Evolutionary conservation across 1,140 invertebrate genomes (phyloP).

Genomic region (Papilio glaucus): DNA sequence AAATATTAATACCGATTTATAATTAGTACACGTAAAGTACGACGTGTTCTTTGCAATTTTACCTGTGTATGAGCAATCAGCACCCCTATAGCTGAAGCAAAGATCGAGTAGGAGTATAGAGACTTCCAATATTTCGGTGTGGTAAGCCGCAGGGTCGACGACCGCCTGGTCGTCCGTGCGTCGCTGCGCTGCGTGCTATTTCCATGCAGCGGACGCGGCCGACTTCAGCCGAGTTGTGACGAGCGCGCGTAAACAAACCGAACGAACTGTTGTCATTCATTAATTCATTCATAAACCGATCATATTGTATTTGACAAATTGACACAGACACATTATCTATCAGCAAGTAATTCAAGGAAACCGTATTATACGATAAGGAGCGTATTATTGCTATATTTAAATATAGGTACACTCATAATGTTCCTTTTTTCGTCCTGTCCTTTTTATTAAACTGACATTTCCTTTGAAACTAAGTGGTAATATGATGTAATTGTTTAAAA

Average conservation of each 20-base stretch:
- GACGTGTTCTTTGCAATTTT: not conserved
- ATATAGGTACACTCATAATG: not conserved
- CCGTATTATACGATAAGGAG: slow-evolving; percentile 15
- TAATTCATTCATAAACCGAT: slow-evolving; percentile 79
- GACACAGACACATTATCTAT: slow-evolving; percentile 62
- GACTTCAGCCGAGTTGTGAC: slow-evolving; percentile 63
- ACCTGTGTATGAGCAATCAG: not conserved
- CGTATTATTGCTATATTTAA: not conserved
- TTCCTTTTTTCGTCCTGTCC: not conserved
- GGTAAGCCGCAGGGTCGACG: slow-evolving; percentile 73
- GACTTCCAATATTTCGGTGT: slow-evolving; percentile 76
- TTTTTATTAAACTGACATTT: not conserved
- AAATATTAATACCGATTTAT: slow-evolving; percentile 4
- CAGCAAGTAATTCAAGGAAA: slow-evolving; percentile 43
- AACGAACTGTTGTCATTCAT: slow-evolving; percentile 80
- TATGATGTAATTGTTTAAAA: too few relatives aligned
- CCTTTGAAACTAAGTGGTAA: too few relatives aligned
- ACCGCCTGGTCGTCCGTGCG: slow-evolving; percentile 70
- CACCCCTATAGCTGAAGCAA: slow-evolving; percentile 36
- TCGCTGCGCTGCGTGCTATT: slow-evolving; percentile 63
- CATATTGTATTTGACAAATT: slow-evolving; percentile 73
- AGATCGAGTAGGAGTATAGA: slow-evolving; percentile 54
- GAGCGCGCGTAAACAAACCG: slow-evolving; percentile 79
- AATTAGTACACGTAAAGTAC: not conserved
- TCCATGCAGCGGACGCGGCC: slow-evolving; percentile 68